Conservation (phyloP, 2,888 invertebrate genomes). For the Abscondita cerata region DNA sequence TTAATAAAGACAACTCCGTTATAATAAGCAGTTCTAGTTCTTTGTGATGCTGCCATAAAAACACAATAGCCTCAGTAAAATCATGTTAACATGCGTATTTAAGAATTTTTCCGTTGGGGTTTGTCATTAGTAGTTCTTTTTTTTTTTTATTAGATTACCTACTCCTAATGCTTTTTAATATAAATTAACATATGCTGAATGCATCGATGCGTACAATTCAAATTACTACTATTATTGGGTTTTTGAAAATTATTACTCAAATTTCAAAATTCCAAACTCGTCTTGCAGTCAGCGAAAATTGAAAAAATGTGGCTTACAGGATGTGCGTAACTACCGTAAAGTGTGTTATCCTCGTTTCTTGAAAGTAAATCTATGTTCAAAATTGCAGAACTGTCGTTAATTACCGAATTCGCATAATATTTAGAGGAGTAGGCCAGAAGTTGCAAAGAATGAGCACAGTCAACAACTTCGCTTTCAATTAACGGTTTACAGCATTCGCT, state of each 20-base stretch:
- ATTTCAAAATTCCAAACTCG: background rate
- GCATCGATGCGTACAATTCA: background rate
- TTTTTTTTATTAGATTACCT: too few species aligned
- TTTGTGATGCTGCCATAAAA: background rate
- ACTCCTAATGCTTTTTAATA: too few species aligned
- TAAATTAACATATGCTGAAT: background rate
- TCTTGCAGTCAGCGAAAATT: background rate
- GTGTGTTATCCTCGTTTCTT: conserved; percentile 21
- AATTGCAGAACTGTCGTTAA: conserved; percentile 26
- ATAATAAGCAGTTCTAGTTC: conserved; percentile 3
- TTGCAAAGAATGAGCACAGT: conserved; percentile 49
- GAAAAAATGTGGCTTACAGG: background rate
- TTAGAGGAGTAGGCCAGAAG: conserved; percentile 50
- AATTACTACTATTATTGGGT: too few species aligned
- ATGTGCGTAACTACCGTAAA: conserved; percentile 12
- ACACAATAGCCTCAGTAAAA: background rate
- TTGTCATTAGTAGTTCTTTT: too few species aligned
- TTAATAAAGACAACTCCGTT: background rate
- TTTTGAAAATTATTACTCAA: too few species aligned
- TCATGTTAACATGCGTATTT: too few species aligned
- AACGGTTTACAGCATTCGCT: conserved; percentile 46
- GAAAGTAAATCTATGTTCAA: conserved; percentile 26
- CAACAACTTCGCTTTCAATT: conserved; percentile 55
- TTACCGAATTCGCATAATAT: conserved; percentile 33
- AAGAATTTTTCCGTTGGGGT: too few species aligned